Percentiles rank a stretch among this genome's conserved stretches.
phyloP scores from a whole-genome alignment of 2,888 invertebrate species.

The Thereva unica region DNA sequence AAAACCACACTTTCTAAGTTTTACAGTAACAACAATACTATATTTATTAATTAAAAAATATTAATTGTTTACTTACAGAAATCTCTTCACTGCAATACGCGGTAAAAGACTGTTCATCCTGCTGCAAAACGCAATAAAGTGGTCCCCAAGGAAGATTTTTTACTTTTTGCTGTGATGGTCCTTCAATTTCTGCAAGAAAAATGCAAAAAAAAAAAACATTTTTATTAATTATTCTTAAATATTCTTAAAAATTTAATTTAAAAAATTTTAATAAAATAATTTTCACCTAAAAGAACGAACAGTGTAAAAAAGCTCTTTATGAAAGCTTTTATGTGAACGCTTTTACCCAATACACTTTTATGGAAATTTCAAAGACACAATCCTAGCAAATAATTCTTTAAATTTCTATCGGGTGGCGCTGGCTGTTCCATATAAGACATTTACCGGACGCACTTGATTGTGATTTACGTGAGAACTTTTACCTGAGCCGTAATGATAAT shows the following conservation, averaged over 20 bases:
- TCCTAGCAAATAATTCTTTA: no score
- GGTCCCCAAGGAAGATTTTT: slow-evolving; percentile 66
- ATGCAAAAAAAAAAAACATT: slow-evolving; percentile 9
- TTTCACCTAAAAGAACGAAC: no score
- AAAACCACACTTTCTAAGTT: no score
- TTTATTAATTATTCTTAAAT: neutral
- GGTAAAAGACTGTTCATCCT: slow-evolving; percentile 72
- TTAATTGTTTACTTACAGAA: slow-evolving; percentile 62
- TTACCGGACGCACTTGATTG: no score
- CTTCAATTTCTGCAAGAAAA: slow-evolving; percentile 55
- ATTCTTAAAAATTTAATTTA: neutral
- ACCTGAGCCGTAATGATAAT: no score
- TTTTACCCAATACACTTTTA: no score
- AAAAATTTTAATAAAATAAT: neutral
- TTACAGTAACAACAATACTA: neutral
- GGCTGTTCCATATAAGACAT: no score
- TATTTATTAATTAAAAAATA: neutral
- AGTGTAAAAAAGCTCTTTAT: no score
- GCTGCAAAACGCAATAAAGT: slow-evolving; percentile 72
- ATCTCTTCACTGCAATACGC: slow-evolving; percentile 75
- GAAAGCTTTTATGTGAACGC: no score
- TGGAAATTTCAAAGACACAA: no score
- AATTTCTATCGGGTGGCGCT: no score
- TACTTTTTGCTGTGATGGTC: slow-evolving; percentile 56
- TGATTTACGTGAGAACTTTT: no score